Percentiles rank a stretch among this genome's conserved stretches.
phyloP scores from a whole-genome alignment of 2,797 vertebrate genomes.

The Pyrocephalus nanus region DNA sequence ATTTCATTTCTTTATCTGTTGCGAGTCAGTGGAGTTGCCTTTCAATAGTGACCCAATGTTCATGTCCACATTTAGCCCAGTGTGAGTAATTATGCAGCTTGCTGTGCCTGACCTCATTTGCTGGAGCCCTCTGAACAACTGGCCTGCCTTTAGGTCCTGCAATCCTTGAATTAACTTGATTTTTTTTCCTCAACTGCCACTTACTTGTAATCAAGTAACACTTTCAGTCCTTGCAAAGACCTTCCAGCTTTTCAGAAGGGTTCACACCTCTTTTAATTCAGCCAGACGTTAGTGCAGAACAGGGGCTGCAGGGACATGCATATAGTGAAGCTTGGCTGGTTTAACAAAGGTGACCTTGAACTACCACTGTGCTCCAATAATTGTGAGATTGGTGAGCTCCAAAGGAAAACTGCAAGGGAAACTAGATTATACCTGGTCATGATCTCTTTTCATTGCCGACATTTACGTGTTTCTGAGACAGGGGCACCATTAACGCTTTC shows the following conservation, averaged over 20 bases:
- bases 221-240: constrained; percentile 25
- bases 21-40: not conserved
- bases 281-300: not conserved
- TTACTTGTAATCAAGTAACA: not conserved
- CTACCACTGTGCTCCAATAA: not conserved
- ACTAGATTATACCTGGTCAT: not conserved
- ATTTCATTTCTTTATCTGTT: not conserved
- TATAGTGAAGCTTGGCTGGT: not conserved
- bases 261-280: constrained; percentile 11
- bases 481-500: not conserved
- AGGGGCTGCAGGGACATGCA: not conserved
- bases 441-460: not conserved
- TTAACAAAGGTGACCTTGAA: constrained; percentile 42
- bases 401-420: not conserved
- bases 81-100: not conserved
- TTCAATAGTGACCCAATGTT: not conserved
- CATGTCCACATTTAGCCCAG: not conserved
- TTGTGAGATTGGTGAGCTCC: not conserved
- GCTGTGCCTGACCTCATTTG: not conserved
- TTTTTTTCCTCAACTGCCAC: not conserved
- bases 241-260: not conserved
- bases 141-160: not conserved
- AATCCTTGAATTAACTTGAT: not conserved
- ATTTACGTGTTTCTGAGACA: not conserved
- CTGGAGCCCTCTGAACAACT: not conserved